Conservation (phyloP, 2,113 vertebrate species). For the Laticauda laticaudata region DNA sequence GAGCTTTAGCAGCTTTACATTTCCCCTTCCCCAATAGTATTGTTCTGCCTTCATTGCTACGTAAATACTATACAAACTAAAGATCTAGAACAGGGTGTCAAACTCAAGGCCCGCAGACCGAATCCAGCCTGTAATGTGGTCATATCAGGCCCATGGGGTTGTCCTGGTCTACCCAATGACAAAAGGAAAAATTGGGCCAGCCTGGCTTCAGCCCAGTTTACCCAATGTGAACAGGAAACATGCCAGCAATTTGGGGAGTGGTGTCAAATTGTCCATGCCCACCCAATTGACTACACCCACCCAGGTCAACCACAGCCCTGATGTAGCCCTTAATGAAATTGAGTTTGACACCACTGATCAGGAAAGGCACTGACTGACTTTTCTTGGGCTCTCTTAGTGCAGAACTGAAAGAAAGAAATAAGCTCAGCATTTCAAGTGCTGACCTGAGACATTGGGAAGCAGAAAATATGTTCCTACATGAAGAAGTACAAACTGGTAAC, state of each 20-base stretch:
- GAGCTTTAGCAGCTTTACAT: background rate
- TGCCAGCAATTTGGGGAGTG: too few relatives aligned
- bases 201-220: too few relatives aligned
- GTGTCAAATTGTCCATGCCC: too few relatives aligned
- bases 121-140: too few relatives aligned
- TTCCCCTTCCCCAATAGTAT: background rate
- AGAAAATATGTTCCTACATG: background rate
- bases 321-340: too few relatives aligned
- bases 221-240: too few relatives aligned
- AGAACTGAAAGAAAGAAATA: background rate
- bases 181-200: too few relatives aligned
- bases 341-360: background rate
- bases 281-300: too few relatives aligned
- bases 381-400: background rate
- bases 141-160: too few relatives aligned
- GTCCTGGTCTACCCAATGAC: too few relatives aligned
- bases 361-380: background rate
- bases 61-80: background rate
- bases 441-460: background rate
- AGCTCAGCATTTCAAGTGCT: background rate
- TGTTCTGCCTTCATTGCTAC: background rate
- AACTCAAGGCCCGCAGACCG: too few relatives aligned
- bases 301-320: too few relatives aligned
- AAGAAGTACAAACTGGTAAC: background rate
- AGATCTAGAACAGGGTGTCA: background rate